Percentiles rank a stretch among this genome's conserved stretches.
Evolutionary conservation across 2,113 vertebrate genomes (phyloP).

Genomic region (Ameiurus melas): DNA sequence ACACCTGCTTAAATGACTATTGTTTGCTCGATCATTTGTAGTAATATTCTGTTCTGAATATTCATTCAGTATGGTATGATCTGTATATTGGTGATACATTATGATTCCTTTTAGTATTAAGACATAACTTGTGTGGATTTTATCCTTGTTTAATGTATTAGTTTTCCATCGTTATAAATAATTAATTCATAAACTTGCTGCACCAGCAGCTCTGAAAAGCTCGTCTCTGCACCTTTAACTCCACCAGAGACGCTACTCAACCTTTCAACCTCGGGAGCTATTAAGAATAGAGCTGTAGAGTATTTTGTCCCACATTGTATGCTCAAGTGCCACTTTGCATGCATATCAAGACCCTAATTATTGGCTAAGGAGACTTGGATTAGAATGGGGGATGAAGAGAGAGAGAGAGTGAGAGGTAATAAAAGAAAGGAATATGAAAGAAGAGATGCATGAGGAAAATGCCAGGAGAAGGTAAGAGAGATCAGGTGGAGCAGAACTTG

Average conservation of each 20-base stretch:
- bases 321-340: slow-evolving; percentile 28
- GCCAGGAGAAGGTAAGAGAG: slow-evolving; percentile 38
- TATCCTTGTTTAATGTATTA: background rate
- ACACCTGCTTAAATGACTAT: background rate
- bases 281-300: slow-evolving; percentile 19
- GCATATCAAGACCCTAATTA: slow-evolving; percentile 34
- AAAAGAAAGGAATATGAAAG: slow-evolving; percentile 22
- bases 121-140: background rate
- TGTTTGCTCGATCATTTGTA: no score
- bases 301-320: slow-evolving; percentile 37
- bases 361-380: slow-evolving; percentile 31
- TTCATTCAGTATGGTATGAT: background rate
- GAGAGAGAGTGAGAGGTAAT: slow-evolving; percentile 24
- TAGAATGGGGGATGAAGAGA: slow-evolving; percentile 5
- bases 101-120: background rate
- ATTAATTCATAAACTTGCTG: slow-evolving; percentile 8
- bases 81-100: background rate
- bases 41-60: background rate
- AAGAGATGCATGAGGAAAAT: slow-evolving; percentile 33
- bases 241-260: slow-evolving; percentile 27
- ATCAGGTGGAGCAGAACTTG: background rate
- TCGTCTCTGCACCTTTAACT: background rate
- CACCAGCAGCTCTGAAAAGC: background rate
- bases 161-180: background rate
- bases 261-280: slow-evolving; percentile 7